phyloP scores from a whole-genome alignment of 2,797 vertebrate genomes.

The Furcifer pardalis region DNA sequence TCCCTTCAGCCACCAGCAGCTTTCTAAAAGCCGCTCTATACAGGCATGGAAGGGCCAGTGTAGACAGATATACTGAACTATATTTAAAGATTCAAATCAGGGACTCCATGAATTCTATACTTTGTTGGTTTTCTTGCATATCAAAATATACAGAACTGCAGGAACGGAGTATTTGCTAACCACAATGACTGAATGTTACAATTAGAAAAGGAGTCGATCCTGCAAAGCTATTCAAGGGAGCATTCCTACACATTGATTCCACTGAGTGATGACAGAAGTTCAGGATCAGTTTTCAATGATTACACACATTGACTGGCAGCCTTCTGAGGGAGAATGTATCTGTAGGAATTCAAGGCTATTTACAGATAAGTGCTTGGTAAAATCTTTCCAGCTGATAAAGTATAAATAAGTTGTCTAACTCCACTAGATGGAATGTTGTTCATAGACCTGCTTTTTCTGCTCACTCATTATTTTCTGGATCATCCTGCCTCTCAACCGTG shows the following conservation, averaged over 20 bases:
- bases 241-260: conserved; percentile 5
- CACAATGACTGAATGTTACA: conserved; percentile 28
- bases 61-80: background rate
- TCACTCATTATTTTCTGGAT: background rate
- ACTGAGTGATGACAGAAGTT: conserved; percentile 7
- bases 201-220: conserved; percentile 32
- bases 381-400: conserved; percentile 4
- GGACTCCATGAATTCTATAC: background rate
- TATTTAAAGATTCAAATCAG: conserved; percentile 10
- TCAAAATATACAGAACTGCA: conserved; percentile 24
- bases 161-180: background rate
- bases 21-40: no score
- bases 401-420: background rate
- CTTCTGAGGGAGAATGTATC: conserved; percentile 44
- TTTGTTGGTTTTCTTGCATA: conserved; percentile 64
- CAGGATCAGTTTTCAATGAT: background rate
- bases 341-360: conserved; percentile 50
- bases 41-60: no score
- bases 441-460: background rate
- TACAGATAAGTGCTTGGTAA: conserved; percentile 75
- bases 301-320: conserved; percentile 20
- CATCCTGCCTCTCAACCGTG: background rate
- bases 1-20: no score
- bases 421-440: no score
- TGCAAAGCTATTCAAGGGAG: conserved; percentile 7